Conservation (phyloP, 2,888 invertebrate genomes). For the Ophion obscuratus region DNA sequence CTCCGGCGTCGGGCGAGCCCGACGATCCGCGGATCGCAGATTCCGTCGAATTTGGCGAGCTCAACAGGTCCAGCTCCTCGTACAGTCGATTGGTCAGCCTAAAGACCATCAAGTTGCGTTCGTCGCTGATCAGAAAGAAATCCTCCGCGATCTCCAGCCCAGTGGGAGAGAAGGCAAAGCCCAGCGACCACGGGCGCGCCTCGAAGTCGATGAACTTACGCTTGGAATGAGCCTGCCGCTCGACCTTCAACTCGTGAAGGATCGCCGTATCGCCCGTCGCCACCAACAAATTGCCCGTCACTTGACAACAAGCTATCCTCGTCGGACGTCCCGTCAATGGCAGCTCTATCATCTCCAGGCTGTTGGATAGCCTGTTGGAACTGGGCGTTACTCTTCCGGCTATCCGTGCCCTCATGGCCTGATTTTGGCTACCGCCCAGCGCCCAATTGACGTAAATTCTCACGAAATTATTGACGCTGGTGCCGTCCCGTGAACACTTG, state of each 20-base stretch:
- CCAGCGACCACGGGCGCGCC: conserved; percentile 88
- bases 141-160: conserved; percentile 88
- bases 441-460: conserved; percentile 92
- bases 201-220: conserved; percentile 89
- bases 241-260: conserved; percentile 87
- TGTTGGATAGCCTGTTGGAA: conserved; percentile 87
- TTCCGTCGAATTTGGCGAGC: conserved; percentile 78
- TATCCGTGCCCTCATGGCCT: conserved; percentile 88
- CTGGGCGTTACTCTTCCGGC: conserved; percentile 91
- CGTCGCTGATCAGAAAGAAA: conserved; percentile 88
- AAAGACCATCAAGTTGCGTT: conserved; percentile 86
- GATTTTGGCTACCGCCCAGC: conserved; percentile 82
- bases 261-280: conserved; percentile 84
- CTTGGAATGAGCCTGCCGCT: conserved; percentile 89
- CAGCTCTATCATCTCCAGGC: conserved; percentile 90
- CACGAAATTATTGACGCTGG: conserved; percentile 85
- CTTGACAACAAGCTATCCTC: conserved; percentile 87
- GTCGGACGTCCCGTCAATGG: conserved; percentile 87
- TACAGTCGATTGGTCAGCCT: conserved; percentile 80
- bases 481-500: conserved; percentile 82
- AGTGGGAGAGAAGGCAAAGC: conserved; percentile 87
- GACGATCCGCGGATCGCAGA: conserved; percentile 79
- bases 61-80: conserved; percentile 80
- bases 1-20: conserved; percentile 70
- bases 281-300: conserved; percentile 84